phyloP scores from a whole-genome alignment of 1,140 invertebrate species.

The Tribolium castaneum region DNA sequence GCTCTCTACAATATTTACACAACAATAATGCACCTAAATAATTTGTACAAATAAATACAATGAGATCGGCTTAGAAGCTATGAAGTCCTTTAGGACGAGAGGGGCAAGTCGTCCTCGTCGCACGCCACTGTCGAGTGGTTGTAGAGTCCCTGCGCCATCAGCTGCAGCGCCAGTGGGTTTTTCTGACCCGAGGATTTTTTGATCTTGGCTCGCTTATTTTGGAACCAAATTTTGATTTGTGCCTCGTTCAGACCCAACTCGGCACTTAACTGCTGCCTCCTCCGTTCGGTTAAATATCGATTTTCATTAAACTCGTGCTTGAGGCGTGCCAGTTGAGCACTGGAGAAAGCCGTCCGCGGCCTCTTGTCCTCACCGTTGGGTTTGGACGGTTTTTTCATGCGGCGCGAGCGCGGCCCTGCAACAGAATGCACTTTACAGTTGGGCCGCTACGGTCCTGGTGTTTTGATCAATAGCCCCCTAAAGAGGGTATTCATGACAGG shows the following conservation, averaged over 20 bases:
- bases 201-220: slow-evolving; percentile 95
- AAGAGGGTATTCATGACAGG: slow-evolving; percentile 29
- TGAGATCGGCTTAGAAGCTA: slow-evolving; percentile 1
- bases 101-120: slow-evolving; percentile 75
- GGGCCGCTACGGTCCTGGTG: slow-evolving; percentile 1
- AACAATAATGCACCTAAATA: slow-evolving; percentile 29
- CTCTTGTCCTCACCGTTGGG: slow-evolving; percentile 86
- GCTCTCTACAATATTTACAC: slow-evolving; percentile 22
- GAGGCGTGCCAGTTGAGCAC: slow-evolving; percentile 90
- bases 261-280: slow-evolving; percentile 86
- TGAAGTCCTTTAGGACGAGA: slow-evolving; percentile 11
- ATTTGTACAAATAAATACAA: slow-evolving; percentile 33
- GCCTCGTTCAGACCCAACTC: slow-evolving; percentile 92
- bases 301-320: slow-evolving; percentile 94
- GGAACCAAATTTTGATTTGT: slow-evolving; percentile 97
- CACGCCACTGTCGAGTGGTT: slow-evolving; percentile 88
- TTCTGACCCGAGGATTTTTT: slow-evolving; percentile 89
- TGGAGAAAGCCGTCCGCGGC: slow-evolving; percentile 96
- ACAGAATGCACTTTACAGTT: slow-evolving; percentile 40
- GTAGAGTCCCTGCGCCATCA: slow-evolving; percentile 92
- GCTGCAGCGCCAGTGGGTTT: slow-evolving; percentile 86
- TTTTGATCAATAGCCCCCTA: slow-evolving; percentile 28
- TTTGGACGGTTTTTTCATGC: slow-evolving; percentile 76
- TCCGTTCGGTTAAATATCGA: slow-evolving; percentile 89
- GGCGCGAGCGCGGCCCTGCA: slow-evolving; percentile 89